phyloP scores from a whole-genome alignment of 2,888 invertebrate species.

The Zaprionus bogoriensis region DNA sequence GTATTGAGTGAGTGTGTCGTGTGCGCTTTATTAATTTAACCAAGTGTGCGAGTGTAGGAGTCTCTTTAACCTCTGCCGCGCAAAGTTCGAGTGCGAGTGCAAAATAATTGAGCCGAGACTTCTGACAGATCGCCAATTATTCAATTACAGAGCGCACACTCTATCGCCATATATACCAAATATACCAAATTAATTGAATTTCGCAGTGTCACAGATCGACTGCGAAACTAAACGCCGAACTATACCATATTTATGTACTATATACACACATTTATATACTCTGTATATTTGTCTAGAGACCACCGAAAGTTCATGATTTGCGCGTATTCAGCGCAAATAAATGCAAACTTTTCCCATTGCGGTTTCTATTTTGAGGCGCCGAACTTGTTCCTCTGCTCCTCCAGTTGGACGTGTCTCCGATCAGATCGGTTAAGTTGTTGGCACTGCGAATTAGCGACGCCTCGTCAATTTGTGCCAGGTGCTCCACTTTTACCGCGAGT shows the following conservation, averaged over 20 bases:
- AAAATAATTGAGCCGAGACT: conserved; percentile 63
- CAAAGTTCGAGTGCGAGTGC: conserved; percentile 72
- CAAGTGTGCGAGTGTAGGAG: conserved; percentile 26
- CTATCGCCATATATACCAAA: no score
- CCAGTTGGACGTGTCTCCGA: not conserved
- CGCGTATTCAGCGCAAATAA: not conserved
- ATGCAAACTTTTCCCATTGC: conserved; percentile 5
- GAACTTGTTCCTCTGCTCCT: conserved; percentile 1
- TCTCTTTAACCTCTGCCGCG: conserved; percentile 66
- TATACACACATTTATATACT: no score
- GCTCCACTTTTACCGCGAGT: conserved; percentile 14
- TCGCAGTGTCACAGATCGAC: conserved; percentile 19
- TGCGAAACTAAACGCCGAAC: no score
- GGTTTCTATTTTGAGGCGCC: conserved; percentile 32
- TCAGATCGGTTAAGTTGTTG: conserved; percentile 11
- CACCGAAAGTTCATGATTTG: no score
- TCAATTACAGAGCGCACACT: conserved; percentile 36
- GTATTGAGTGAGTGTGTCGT: conserved; percentile 16
- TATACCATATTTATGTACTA: not conserved
- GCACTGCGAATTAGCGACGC: conserved; percentile 41
- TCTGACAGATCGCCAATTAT: conserved; percentile 23
- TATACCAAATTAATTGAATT: conserved; percentile 54
- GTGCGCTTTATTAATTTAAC: conserved; percentile 53
- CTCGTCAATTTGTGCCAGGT: conserved; percentile 37
- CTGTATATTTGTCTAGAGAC: no score